Conservation (phyloP, 2,888 invertebrate species). For the Alentia gelatinosa region DNA sequence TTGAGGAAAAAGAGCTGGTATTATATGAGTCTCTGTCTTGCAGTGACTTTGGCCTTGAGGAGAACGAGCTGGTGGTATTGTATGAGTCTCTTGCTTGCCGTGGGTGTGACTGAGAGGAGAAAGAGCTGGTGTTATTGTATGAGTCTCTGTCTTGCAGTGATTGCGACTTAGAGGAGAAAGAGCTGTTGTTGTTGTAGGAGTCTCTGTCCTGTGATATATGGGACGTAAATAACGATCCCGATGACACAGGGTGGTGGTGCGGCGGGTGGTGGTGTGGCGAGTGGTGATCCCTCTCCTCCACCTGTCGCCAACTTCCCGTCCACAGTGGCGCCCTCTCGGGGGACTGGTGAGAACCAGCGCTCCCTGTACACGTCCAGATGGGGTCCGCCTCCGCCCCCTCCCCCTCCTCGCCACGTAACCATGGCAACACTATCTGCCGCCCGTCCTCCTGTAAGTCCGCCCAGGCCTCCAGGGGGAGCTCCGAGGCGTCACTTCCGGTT, state of each 20-base stretch:
- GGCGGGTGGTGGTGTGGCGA: no score
- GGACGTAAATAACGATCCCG: background rate
- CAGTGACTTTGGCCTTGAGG: no score
- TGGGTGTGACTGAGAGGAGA: no score
- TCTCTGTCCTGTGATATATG: background rate
- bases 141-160: no score
- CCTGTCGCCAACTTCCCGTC: background rate
- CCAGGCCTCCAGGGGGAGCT: constrained; percentile 35
- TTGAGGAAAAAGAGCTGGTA: no score
- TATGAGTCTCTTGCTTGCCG: no score
- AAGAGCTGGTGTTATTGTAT: no score
- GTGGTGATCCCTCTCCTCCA: no score
- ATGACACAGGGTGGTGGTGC: background rate
- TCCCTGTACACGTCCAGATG: background rate
- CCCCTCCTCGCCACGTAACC: background rate
- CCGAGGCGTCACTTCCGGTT: background rate
- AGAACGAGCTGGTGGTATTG: no score
- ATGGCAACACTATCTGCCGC: constrained; percentile 43
- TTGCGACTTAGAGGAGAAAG: no score
- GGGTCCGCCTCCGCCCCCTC: background rate
- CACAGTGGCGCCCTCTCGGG: background rate
- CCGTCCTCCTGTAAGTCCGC: constrained; percentile 4
- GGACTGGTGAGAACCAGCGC: background rate
- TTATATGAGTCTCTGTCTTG: no score
- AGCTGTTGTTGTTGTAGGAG: background rate